Evolutionary conservation across 2,797 vertebrate genomes (phyloP), one percentile per base, ranked within the genome.

Genomic region (Etheostoma nigrum): DNA sequence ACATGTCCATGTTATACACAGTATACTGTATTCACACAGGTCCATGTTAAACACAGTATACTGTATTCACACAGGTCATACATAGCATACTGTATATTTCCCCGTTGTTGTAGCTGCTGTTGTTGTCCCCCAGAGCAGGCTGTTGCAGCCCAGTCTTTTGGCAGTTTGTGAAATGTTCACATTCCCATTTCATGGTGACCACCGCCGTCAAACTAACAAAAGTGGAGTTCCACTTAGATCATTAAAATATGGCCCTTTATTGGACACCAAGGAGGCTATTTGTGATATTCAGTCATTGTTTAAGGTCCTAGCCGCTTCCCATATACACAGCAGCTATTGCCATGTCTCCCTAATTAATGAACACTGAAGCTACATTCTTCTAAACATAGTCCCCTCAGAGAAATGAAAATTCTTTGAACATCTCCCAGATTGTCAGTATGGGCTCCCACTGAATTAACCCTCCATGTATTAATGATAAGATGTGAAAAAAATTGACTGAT

Each of bases 341-440:
- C 61, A 21, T 16, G 6, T 68, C 77, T 72, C 48, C 14, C 54
- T 81, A 85, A 91, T 92, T 81, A 86, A 77, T 14, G 58, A 89
- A 73, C 52, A 71, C 12, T 44, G 49, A 30, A 49, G 33, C 14
- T 77, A 44, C 63, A 16, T 81, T 83, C 67, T 72, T 71, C 53
- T 62, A 79, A 87, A 79, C 80, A 86, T 72, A 85, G 51, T 73
- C 70, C 65, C 85, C 72, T 79, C 47, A 5, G 74, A 88, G 76
- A 78, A 64, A 80, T 51, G 23, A 33, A 77, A 54, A 71, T 54
- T 83, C 85, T 88, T 86, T 88, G 85, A 90, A 85, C 77, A 66
- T 79, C 66, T 87, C 75, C 73, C 79, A 83, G 66, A 67, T 72
- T 74, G 77, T 72, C 78, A 83, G 72, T 58, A 67, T 65, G 55